Base-by-base conservation (phyloP, 2,888 invertebrate species). In the Caenorhabditis macrosperma region DNA sequence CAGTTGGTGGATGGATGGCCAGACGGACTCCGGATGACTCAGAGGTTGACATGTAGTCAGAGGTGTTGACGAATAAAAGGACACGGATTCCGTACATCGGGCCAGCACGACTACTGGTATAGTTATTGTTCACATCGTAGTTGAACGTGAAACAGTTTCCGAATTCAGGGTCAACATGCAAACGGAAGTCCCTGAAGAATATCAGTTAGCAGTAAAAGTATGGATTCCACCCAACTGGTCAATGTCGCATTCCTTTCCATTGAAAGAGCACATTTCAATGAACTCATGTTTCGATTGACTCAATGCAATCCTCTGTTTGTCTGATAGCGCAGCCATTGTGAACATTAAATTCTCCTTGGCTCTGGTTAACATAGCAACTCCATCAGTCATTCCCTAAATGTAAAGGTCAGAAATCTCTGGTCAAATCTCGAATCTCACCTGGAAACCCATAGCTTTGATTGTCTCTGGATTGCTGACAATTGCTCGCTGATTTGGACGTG, bases 51-150 rank as follows among this genome's bases (percentile, higher is more conserved):
- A 86, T 86, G 68, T 86, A 86, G 50, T 86, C 86, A 26, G 84
- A 83, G 0, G 86, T 86, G 75, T 86, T 86, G 22, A 86, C 86
- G 59, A 85, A 85, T 4, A 86, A 76, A 0, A 86, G 78, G 3
- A 86, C 85, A 54, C 85, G 84, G 30, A 86, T 85, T 55, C 86
- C 87, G 64, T 87, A 87, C 86, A 87, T 86, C n/a, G 87, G 87
- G 0, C 87, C 87, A 4, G 87, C 87, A 28, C 86, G 59, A 15
- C 83, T 85, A 61, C 84, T 85, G 0, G 87, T 85, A 67, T 83
- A 83, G 61, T 83, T 85, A 44, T 83, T 83, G 28, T 60, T 82
- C 12, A 83, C 77, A 33, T 87, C 84, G 50, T 83, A 82, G 77
- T 87, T 87, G 81, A 87, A 87, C 1, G 84, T 86, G 67, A 72